Percentiles rank a stretch among this genome's conserved stretches.
phyloP scores from a whole-genome alignment of 2,113 vertebrate species.

The Carettochelys insculpta region DNA sequence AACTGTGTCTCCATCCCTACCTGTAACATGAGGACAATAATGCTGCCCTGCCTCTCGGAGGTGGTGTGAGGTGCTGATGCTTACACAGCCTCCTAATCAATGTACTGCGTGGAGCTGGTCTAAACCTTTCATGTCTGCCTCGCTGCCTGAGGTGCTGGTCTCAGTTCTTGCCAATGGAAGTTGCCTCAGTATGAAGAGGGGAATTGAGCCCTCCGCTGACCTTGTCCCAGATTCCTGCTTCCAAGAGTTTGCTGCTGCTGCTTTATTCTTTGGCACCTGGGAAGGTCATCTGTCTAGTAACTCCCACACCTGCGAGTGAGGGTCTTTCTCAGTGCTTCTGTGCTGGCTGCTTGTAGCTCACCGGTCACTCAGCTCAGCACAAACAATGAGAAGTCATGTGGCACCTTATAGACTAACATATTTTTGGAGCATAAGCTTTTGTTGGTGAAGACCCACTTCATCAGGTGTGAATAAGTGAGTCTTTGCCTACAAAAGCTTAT shows the following conservation, averaged over 20 bases:
- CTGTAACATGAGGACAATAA: not conserved
- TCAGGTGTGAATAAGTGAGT: too few relatives aligned
- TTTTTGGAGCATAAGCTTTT: too few relatives aligned
- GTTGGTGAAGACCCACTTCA: too few relatives aligned
- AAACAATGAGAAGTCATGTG: too few relatives aligned
- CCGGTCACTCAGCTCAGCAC: too few relatives aligned
- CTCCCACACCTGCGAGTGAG: fast-evolving
- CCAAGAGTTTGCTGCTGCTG: not conserved
- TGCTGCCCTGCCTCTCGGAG: not conserved
- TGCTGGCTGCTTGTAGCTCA: not conserved
- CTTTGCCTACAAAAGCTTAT: too few relatives aligned
- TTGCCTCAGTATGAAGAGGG: not conserved
- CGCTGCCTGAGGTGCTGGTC: not conserved
- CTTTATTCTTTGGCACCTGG: not conserved
- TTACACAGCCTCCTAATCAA: too few relatives aligned
- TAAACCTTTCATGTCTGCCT: not conserved
- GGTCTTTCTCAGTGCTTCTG: fast-evolving
- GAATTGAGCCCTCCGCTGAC: not conserved
- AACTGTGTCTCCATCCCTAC: not conserved
- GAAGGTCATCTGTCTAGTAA: fast-evolving
- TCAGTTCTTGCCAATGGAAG: not conserved
- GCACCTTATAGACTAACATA: too few relatives aligned
- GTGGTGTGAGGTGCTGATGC: fast-evolving
- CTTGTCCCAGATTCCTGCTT: not conserved
- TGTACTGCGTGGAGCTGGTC: not conserved